phyloP scores from a whole-genome alignment of 2,797 vertebrate species.

The Onychomys leucogaster region DNA sequence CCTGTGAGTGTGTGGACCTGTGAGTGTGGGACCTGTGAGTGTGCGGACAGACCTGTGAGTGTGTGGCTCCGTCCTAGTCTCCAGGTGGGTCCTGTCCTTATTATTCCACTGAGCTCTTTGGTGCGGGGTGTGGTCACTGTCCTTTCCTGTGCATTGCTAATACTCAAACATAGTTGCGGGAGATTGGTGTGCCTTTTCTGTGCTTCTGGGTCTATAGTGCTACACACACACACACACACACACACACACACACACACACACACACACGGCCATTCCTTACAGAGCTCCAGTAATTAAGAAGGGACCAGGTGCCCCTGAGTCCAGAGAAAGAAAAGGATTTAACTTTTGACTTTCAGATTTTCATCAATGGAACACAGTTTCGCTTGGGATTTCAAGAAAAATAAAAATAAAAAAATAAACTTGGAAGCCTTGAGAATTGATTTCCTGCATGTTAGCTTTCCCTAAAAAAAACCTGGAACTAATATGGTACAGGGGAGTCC shows the following conservation, averaged over 20 bases:
- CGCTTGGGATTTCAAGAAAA: slow-evolving; percentile 28
- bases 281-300: background rate
- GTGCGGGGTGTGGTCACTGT: background rate
- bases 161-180: background rate
- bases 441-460: background rate
- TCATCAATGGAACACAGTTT: background rate
- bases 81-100: background rate
- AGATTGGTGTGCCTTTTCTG: background rate
- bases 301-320: background rate
- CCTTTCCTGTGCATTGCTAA: background rate
- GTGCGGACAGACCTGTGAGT: background rate
- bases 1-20: background rate
- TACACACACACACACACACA: background rate
- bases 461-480: background rate
- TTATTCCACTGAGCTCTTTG: background rate
- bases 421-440: background rate
- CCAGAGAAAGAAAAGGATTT: background rate
- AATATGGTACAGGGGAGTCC: background rate
- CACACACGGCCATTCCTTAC: slow-evolving; percentile 5
- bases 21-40: background rate
- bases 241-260: too few species aligned
- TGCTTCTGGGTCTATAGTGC: background rate
- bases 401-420: background rate
- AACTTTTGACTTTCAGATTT: slow-evolving; percentile 34
- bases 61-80: background rate